Conservation (phyloP, 2,797 vertebrate genomes). For the Borostomias antarcticus region DNA sequence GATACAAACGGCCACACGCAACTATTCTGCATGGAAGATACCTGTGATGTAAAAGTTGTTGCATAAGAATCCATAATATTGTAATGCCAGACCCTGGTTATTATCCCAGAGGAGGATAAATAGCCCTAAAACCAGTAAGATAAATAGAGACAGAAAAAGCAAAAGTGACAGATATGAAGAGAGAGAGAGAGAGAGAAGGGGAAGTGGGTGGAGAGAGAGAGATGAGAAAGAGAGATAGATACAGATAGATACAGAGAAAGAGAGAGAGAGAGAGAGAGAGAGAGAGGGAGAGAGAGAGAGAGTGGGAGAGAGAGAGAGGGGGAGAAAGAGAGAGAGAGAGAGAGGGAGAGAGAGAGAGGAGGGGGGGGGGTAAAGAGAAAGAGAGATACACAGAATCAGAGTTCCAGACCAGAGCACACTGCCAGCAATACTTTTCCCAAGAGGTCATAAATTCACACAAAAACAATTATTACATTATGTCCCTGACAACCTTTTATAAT, state of each 20-base stretch:
- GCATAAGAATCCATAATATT: too few species aligned
- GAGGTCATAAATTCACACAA: conserved; percentile 16
- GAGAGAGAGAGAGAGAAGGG: too few species aligned
- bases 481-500: conserved; percentile 16
- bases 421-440: conserved; percentile 4
- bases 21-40: too few species aligned
- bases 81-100: too few species aligned
- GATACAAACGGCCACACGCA: too few species aligned
- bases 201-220: neutral
- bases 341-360: neutral
- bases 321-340: neutral
- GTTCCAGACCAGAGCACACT: neutral
- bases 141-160: neutral
- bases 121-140: neutral
- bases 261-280: neutral
- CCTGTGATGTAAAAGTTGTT: too few species aligned
- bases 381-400: too few species aligned
- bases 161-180: too few species aligned
- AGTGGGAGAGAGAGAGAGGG: neutral
- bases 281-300: neutral
- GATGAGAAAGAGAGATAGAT: too few species aligned
- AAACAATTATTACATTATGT: conserved; percentile 21
- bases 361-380: neutral
- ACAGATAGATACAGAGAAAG: too few species aligned
- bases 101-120: too few species aligned